A percentile compares a stretch with the other conserved stretches of the same genome.
Conservation (phyloP, 2,888 invertebrate genomes). For the Harpalus rubripes region DNA sequence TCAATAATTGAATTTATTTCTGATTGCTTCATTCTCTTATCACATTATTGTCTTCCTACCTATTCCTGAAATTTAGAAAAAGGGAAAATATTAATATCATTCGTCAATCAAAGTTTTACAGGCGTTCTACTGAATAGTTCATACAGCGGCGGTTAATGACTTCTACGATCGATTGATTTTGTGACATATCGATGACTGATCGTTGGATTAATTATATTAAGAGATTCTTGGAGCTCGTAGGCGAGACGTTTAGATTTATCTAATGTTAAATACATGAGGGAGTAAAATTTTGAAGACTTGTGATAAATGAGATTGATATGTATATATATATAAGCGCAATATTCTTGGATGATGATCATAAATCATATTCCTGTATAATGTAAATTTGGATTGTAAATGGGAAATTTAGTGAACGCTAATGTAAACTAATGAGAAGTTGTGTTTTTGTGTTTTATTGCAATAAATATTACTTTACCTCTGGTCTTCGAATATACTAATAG, state of each 20-base stretch:
- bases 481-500: no score
- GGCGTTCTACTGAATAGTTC: background rate
- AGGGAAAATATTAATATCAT: constrained; percentile 8
- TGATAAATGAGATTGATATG: no score
- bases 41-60: constrained; percentile 18
- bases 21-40: constrained; percentile 32
- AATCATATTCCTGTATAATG: no score
- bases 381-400: no score
- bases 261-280: background rate
- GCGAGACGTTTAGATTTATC: background rate
- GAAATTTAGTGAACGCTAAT: no score
- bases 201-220: constrained; percentile 18
- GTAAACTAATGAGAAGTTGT: no score
- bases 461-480: no score
- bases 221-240: background rate
- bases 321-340: no score
- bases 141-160: background rate
- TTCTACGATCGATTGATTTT: constrained; percentile 29
- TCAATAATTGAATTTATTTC: constrained; percentile 22
- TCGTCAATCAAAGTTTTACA: background rate
- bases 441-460: no score
- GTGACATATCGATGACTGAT: constrained; percentile 34
- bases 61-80: background rate
- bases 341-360: no score
- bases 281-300: no score